Conservation (phyloP, 64 coral and sea anemone species). For the Pachyseris speciosa region DNA sequence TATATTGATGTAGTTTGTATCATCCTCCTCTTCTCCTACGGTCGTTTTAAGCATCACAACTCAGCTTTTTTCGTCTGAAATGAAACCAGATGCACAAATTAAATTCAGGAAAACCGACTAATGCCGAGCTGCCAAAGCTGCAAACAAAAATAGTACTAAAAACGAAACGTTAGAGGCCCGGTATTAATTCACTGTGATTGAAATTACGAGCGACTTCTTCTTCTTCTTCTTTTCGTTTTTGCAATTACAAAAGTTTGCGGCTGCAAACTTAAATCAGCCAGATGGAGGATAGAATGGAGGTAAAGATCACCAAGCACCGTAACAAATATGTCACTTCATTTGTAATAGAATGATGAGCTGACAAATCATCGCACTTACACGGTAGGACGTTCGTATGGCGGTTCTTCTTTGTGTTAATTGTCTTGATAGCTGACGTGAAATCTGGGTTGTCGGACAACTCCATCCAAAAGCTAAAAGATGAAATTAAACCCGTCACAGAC, state of each 20-base stretch:
- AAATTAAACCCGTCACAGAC: neutral
- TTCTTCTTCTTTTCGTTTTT: too few relatives aligned
- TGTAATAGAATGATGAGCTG: neutral
- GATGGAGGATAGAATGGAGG: too few relatives aligned
- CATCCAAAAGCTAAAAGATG: conserved; percentile 15
- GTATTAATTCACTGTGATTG: too few relatives aligned
- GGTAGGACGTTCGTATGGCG: conserved; percentile 75
- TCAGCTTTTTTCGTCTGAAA: conserved; percentile 50
- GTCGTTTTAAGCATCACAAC: conserved; percentile 2
- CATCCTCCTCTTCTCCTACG: neutral
- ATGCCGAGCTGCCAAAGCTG: neutral
- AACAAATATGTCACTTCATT: neutral
- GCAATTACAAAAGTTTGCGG: too few relatives aligned
- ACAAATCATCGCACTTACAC: neutral
- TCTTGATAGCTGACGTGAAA: conserved; percentile 8
- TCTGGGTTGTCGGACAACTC: neutral
- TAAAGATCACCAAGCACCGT: neutral
- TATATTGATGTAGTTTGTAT: conserved; percentile 69
- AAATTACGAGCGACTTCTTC: too few relatives aligned
- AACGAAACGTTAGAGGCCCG: too few relatives aligned
- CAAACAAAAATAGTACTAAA: too few relatives aligned
- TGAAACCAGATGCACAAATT: neutral
- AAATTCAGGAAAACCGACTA: neutral
- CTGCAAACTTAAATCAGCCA: conserved; percentile 59
- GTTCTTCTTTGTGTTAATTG: conserved; percentile 52